Base-by-base conservation (phyloP, 2,797 vertebrate species). In the Cheracebus regulus region DNA sequence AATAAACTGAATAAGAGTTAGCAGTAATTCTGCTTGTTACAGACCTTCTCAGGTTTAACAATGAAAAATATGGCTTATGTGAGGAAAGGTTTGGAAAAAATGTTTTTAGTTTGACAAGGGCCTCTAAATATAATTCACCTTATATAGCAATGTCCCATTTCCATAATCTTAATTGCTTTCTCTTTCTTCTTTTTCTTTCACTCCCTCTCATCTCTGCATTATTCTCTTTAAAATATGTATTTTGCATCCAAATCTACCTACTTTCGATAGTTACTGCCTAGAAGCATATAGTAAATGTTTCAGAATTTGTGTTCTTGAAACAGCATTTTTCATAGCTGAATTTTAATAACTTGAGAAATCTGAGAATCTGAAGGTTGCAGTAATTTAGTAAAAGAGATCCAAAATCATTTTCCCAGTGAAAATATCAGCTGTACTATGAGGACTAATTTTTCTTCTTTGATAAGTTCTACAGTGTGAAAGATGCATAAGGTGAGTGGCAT, bases 151-250 rank as follows among this genome's bases (percentile, higher is more conserved):
- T 87, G 79, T 52, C 57, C 86, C 41, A 89, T 95, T 97, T 97
- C 88, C 24, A 91, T 89, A 93, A 84, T 33, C 70, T 89, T 97
- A 95, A 96, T 96, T 97, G 58, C 81, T 70, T 94, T 95, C 67
- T 88, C 75, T 79, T 89, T 90, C 75, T 92, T 70, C 36, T 50
- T 90, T 87, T 90, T 70, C 61, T 94, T 95, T 88, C 11, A 75
- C 28, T 96, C 41, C 46, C 24, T 94, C 57, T 70, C 61, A 90
- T 67, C n/a, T 70, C 41, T 39, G 10, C 50, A 80, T 95, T 93
- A 90, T 88, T 93, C 72, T 97, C 93, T 88, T 48, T 58, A 75
- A 88, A 46, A 33, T 67, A 7, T 67, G 1, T 81, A 92, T 95
- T 95, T 92, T 36, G 30, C 61, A 91, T 78, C 88, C 94, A 72